Percentiles rank a stretch among this genome's conserved stretches.
phyloP scores from a whole-genome alignment of 2,113 vertebrate genomes.

The Ancistrus triradiatus region DNA sequence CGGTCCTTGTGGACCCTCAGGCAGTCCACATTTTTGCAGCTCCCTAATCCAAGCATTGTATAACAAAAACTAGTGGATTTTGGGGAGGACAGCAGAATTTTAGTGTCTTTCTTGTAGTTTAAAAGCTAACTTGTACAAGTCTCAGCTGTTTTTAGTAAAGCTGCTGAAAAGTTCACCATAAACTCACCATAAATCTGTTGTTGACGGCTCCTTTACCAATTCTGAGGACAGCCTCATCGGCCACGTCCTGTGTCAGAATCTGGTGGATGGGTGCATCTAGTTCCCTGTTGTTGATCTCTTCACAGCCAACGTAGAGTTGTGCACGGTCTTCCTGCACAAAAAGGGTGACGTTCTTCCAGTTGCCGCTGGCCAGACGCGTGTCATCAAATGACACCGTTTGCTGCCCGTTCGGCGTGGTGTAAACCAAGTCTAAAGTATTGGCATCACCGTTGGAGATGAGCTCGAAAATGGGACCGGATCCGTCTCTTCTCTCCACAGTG shows the following conservation, averaged over 20 bases:
- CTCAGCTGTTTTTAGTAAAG: no score
- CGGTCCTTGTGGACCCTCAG: constrained; percentile 7
- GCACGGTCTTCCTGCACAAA: constrained; percentile 91
- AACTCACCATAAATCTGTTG: constrained; percentile 88
- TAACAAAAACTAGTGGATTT: no score
- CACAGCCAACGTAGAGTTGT: constrained; percentile 89
- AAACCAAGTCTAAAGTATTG: constrained; percentile 86
- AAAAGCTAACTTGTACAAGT: no score
- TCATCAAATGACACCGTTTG: constrained; percentile 87
- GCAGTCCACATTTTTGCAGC: constrained; percentile 4
- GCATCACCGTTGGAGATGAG: constrained; percentile 89
- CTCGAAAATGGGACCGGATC: constrained; percentile 84
- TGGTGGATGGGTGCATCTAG: constrained; percentile 85
- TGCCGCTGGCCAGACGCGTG: constrained; percentile 78
- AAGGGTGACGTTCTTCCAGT: constrained; percentile 94
- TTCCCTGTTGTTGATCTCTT: constrained; percentile 84
- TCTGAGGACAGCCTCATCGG: constrained; percentile 75
- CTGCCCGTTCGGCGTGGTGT: constrained; percentile 74
- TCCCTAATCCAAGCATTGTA: neutral
- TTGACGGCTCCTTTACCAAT: constrained; percentile 85
- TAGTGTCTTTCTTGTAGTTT: no score
- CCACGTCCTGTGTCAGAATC: constrained; percentile 79
- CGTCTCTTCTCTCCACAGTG: constrained; percentile 81
- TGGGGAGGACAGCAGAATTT: no score
- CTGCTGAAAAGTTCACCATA: neutral